Percentiles rank a stretch among this genome's conserved stretches.
phyloP scores from a whole-genome alignment of 2,888 invertebrate species.

The Lithophane ornitopus region DNA sequence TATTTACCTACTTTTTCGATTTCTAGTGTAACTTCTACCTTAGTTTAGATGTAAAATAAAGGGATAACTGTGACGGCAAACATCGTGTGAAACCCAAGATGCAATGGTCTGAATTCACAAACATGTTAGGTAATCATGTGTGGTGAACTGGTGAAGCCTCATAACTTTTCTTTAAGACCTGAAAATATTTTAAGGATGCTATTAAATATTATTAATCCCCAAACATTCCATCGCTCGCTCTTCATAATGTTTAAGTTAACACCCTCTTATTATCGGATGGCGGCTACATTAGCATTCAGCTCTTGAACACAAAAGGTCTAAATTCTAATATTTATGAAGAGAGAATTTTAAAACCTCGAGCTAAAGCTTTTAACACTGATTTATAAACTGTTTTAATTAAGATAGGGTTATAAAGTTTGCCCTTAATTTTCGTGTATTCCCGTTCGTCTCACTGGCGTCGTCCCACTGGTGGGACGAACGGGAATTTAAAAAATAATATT shows the following conservation, averaged over 20 bases:
- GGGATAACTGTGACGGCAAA: background rate
- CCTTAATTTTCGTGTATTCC: no score
- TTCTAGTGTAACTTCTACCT: background rate
- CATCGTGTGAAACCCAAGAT: no score
- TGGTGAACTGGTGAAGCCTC: no score
- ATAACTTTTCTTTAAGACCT: background rate
- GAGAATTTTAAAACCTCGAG: slow-evolving; percentile 48
- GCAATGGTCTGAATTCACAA: background rate
- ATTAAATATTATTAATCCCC: slow-evolving; percentile 5
- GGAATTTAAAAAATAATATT: no score
- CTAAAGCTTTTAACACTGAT: slow-evolving; percentile 47
- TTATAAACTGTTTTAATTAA: slow-evolving; percentile 45
- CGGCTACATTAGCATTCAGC: slow-evolving; percentile 56
- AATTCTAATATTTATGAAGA: slow-evolving; percentile 54
- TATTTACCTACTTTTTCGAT: background rate
- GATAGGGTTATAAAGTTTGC: slow-evolving; percentile 1
- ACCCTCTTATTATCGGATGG: slow-evolving; percentile 41
- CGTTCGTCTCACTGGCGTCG: no score
- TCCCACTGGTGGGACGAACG: no score
- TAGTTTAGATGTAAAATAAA: background rate
- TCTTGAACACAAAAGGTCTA: slow-evolving; percentile 45
- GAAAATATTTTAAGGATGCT: background rate
- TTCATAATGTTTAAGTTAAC: slow-evolving; percentile 30
- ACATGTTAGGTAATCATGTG: background rate
- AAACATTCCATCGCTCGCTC: background rate